Base-by-base conservation (phyloP, 53 echinoderm and acorn worm species). In the Pentamera pediparva region DNA sequence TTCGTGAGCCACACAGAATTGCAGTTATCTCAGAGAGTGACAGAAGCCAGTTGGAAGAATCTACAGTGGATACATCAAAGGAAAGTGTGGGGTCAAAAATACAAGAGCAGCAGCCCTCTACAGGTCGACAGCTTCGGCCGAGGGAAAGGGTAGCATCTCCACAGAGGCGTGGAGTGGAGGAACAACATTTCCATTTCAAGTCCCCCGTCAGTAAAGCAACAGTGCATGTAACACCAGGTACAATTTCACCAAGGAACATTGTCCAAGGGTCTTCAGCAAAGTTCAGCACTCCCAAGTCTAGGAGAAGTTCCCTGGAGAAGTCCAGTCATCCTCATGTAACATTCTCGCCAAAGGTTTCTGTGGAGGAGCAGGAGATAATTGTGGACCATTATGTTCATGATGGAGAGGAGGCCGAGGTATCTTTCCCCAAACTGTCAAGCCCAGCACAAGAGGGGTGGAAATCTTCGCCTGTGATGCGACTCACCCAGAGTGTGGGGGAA, bases 351-450 rank as follows among this genome's bases (percentile, higher is more conserved):
- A 83, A 86, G 33, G 81, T 89, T 11, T 84, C 89, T 15, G 47
- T 57, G 41, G 91, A 86, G 58, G 98, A 92, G 37, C 75, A 78
- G 58, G 39, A 76, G 21, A 77, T 86, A 28, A 89, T 98, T 52
- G 8, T 80, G 49, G 80, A 98, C 27, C 69, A 92, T 15, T 92
- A 91, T 60, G 91, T 98, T 2, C 88, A 91, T 47, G 98, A 98
- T 86, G 86, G 79, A 24, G 67, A 83, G 10, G 98, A 98, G 25
- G 67, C 64, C 18, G 98, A 98, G 36, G 74, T 98, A 0, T 77
- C 81, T 55, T 98, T 98, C 24, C 98, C 98, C 13, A 92, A 87
- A 58, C 84, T 90, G 35, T 94, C 90, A 56, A 94, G 94, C 76
- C 94, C 94, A 35, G 55, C 60, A 3, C 87, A 82, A 56, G 63